Base-by-base conservation (phyloP, 2,797 vertebrate species). In the Pseudomugil tenellus region DNA sequence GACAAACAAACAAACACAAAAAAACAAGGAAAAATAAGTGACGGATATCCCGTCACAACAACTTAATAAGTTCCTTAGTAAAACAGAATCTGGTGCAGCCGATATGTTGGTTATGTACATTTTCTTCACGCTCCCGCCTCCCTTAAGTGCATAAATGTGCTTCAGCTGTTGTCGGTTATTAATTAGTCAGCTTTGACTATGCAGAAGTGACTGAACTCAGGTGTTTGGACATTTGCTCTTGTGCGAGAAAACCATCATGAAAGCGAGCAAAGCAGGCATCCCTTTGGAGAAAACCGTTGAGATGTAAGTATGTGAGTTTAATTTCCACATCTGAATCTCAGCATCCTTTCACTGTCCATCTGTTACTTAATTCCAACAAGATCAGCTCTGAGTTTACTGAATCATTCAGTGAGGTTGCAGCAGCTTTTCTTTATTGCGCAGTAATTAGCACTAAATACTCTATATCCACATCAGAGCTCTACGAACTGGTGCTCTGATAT, bases 171-270 rank as follows among this genome's bases (percentile, higher is more conserved):
- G 73, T 63, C 63, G 19, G 56, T 80, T 63, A 83, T 87, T 89
- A 84, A 90, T 87, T 86, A 87, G 70, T 83, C 77, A 79, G 52
- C 55, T 77, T 78, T 83, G 84, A 85, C 68, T 70, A 39, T 65
- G 81, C 83, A 89, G 70, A 84, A 88, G 79, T 35, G 7, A 32
- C 13, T 66, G 70, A 72, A 63, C 63, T 43, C 34, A 7, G 37
- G 35, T 74, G 73, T 52, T 59, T 76, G 57, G 53, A 73, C 57
- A 72, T 49, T 66, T 68, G 23, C 58, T 76, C 77, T 65, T 63
- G 9, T 73, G 74, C 57, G 75, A 34, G 76, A 72, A 61, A 72
- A 78, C 51, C 49, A 58, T 43, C 14, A 8, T 59, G 4, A 72
- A 89, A 79, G 60, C 77, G 64, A 67, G 72, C 74, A 41, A 74